phyloP scores from a whole-genome alignment of 2,797 vertebrate genomes.

The Alcedo quadribrachys region DNA sequence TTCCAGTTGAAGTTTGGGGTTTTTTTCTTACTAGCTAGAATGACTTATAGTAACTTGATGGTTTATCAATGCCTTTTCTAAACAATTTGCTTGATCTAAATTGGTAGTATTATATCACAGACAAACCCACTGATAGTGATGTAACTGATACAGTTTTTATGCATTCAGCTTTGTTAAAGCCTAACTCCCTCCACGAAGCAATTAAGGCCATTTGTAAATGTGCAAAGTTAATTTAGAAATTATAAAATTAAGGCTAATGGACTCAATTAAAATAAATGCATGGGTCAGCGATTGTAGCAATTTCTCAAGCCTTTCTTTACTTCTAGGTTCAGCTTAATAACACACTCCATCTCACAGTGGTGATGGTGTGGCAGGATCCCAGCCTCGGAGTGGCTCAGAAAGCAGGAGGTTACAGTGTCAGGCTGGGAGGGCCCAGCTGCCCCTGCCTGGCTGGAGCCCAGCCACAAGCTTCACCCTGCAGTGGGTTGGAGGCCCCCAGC shows the following conservation, averaged over 20 bases:
- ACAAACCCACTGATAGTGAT: slow-evolving; percentile 9
- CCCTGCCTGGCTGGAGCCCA: background rate
- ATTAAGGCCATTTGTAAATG: slow-evolving; percentile 55
- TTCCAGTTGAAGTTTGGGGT: background rate
- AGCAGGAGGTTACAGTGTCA: background rate
- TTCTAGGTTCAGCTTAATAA: slow-evolving; percentile 51
- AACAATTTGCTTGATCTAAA: slow-evolving; percentile 38
- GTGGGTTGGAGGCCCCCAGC: too few species aligned
- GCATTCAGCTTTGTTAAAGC: slow-evolving; percentile 30
- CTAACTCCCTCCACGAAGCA: background rate
- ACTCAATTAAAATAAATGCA: slow-evolving; percentile 72
- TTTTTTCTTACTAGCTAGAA: background rate
- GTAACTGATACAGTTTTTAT: slow-evolving; percentile 27
- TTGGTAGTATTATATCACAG: slow-evolving; percentile 7
- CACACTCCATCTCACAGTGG: slow-evolving; percentile 6
- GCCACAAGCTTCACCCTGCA: background rate
- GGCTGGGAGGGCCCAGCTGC: background rate
- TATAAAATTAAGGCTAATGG: slow-evolving; percentile 69
- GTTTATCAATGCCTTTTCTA: slow-evolving; percentile 25
- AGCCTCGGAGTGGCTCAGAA: background rate
- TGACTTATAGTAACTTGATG: slow-evolving; percentile 7
- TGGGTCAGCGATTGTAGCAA: slow-evolving; percentile 57
- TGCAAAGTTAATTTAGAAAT: slow-evolving; percentile 67
- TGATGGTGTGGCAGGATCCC: background rate
- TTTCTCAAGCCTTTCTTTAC: slow-evolving; percentile 58